phyloP scores from a whole-genome alignment of 2,888 invertebrate species.

The Nebria brevicollis region DNA sequence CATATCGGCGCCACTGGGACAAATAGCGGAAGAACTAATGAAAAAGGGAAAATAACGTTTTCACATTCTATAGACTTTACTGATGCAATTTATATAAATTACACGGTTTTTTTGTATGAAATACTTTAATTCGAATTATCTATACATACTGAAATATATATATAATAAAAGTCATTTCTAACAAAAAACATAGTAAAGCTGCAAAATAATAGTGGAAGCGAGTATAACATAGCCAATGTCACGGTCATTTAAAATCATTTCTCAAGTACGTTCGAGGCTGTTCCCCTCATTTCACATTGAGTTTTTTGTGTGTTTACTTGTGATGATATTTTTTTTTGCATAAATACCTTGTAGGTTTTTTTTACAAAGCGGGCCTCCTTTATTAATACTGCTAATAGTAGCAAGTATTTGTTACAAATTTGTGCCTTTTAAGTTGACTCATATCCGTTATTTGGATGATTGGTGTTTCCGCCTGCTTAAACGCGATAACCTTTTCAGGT shows the following conservation, averaged over 20 bases:
- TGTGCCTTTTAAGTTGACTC: slow-evolving; percentile 29
- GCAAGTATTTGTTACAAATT: slow-evolving; percentile 42
- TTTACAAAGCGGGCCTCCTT: slow-evolving; percentile 4
- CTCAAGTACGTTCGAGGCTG: slow-evolving; percentile 41
- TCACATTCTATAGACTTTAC: no score
- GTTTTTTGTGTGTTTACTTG: slow-evolving; percentile 28
- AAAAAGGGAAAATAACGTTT: no score
- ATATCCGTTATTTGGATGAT: slow-evolving; percentile 35
- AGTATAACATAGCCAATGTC: slow-evolving; percentile 2
- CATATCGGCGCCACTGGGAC: neutral
- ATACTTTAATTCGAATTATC: no score
- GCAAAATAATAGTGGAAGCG: neutral
- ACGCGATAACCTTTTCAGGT: slow-evolving; percentile 19
- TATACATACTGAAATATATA: no score
- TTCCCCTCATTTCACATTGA: slow-evolving; percentile 36
- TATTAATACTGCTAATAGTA: slow-evolving; percentile 19
- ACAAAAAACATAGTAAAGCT: neutral
- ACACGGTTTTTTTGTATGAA: no score
- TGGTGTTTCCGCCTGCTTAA: slow-evolving; percentile 31
- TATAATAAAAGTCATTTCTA: no score
- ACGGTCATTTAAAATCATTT: neutral
- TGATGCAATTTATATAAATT: no score
- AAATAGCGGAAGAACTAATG: slow-evolving; percentile 5
- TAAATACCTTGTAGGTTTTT: slow-evolving; percentile 3
- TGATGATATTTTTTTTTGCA: slow-evolving; percentile 17